Evolutionary conservation across 1,140 invertebrate genomes (phyloP), one percentile per base, ranked within the genome.

Genomic region (Drosophila murphyi): DNA sequence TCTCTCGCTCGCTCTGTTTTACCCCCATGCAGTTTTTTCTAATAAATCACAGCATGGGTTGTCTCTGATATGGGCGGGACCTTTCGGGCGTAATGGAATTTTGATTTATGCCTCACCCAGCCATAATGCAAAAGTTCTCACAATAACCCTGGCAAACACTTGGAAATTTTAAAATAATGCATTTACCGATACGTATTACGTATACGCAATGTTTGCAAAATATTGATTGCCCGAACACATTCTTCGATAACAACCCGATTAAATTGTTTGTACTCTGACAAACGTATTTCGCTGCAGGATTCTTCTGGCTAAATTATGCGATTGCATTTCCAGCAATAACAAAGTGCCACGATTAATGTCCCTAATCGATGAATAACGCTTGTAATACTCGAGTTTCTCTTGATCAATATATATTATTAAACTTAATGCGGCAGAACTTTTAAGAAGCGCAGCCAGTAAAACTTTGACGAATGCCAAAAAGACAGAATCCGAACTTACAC

Each of bases 1-100:
- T 67, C 67, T 37, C 7, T 59, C 12, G 12, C 52, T 48, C 48
- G 43, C 56, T 35, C 54, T 48, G 10, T 60, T 50, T 54, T 50
- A 35, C 56, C 52, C 45, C 50, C 76, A 72, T 77, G 78, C 79
- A 82, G 79, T 81, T 83, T 72, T 71, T 89, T 83, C 90, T 90
- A 91, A 91, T 92, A 92, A 92, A 92, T 92, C 90, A 92, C 90
- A 77, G 86, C 90, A 90, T 91, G 90, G 87, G 90, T 91, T 92
- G 90, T 85, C 76, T 91, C 86, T 91, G 90, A 91, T 91, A 91
- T 90, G 90, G 90, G 89, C 83, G 82, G 78, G 82, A 89, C 75
- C 85, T 91, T 91, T 88, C 76, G 78, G 85, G 85, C 90, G 90
- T 91, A 91, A 91, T 91, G 89, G 90, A 91, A 91, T 81, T 91